These are phyloP conservation scores for Fragum sueziense DNA, from an alignment of 2,888 invertebrate species.

Conservation along the genomic window DNA sequence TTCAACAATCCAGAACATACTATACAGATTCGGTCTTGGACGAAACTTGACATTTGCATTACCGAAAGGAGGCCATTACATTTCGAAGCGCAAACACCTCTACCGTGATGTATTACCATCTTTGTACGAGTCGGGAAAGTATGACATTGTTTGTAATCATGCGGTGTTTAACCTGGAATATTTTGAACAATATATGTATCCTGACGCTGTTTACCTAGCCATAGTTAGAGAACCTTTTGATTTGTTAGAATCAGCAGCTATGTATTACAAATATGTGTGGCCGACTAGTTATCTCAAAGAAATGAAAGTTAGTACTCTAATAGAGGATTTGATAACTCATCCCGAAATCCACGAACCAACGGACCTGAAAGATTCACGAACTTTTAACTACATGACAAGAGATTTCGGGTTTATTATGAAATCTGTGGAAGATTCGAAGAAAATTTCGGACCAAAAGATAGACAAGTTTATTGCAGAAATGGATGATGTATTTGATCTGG, in stretches of 20 bases:
- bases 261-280: neutral
- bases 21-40: conserved; percentile 19
- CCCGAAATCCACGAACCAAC: neutral
- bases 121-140: neutral
- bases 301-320: neutral
- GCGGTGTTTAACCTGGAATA: neutral
- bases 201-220: neutral
- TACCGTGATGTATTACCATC: neutral
- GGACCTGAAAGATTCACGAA: neutral
- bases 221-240: neutral
- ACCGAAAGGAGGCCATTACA: neutral
- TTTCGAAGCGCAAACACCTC: neutral
- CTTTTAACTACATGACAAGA: neutral
- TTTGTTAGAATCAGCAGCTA: neutral
- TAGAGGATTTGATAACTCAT: neutral
- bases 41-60: conserved; percentile 32
- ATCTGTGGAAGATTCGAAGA: neutral
- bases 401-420: neutral
- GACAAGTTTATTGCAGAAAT: neutral
- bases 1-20: conserved; percentile 32
- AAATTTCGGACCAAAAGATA: neutral
- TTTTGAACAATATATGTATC: neutral
- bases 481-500: neutral
- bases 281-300: neutral
- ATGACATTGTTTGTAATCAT: conserved; percentile 7